These are phyloP conservation scores for Agelastica alni DNA, from an alignment of 2,888 invertebrate genomes.

Conservation along the genomic window DNA sequence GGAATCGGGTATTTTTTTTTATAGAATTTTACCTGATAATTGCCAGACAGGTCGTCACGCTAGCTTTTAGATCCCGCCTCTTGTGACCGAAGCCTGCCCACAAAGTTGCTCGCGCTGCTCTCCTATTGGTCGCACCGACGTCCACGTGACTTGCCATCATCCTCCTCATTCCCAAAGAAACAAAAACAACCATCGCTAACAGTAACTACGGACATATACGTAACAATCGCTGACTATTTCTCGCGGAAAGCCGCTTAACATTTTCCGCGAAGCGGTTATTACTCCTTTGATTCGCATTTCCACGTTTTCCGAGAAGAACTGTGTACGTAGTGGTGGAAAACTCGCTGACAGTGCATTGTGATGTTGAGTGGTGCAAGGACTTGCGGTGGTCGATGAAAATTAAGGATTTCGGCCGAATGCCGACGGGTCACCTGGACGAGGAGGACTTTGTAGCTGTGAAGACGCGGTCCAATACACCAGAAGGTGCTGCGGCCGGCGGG, in stretches of 20 bases:
- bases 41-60: slow-evolving; percentile 54
- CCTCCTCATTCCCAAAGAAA: slow-evolving; percentile 58
- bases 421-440: slow-evolving; percentile 57
- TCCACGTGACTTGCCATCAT: slow-evolving; percentile 58
- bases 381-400: slow-evolving; percentile 49
- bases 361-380: slow-evolving; percentile 30
- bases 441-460: slow-evolving; percentile 69
- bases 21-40: slow-evolving; percentile 54
- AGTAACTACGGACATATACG: slow-evolving; percentile 57
- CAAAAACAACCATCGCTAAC: slow-evolving; percentile 59
- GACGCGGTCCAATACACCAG: slow-evolving; percentile 72
- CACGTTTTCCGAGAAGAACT: not conserved
- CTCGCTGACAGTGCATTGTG: slow-evolving; percentile 28
- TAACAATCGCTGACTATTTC: slow-evolving; percentile 57
- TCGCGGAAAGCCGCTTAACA: slow-evolving; percentile 48
- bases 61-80: slow-evolving; percentile 51
- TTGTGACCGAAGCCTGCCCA: slow-evolving; percentile 52
- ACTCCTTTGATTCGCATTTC: not conserved
- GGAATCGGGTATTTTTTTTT: slow-evolving; percentile 42
- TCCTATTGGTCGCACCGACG: slow-evolving; percentile 50
- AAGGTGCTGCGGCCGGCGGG: slow-evolving; percentile 62
- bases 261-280: slow-evolving; percentile 24
- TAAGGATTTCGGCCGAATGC: slow-evolving; percentile 55
- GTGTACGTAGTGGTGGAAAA: slow-evolving; percentile 9
- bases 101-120: slow-evolving; percentile 55